These are phyloP conservation scores for Cerceris rybyensis DNA, from an alignment of 2,888 invertebrate genomes.

Conservation along the genomic window DNA sequence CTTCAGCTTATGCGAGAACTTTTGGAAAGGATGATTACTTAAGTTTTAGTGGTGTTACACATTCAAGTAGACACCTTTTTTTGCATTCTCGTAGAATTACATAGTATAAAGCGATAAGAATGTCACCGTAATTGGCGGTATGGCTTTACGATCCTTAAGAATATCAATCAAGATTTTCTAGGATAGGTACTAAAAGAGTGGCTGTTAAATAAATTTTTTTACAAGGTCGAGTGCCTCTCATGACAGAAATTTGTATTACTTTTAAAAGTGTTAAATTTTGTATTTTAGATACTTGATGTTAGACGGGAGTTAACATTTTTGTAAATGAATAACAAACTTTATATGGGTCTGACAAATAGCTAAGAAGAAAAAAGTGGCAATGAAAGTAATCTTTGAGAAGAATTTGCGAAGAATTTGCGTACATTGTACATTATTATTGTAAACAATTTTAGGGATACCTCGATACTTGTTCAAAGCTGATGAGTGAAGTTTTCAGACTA, in stretches of 20 bases:
- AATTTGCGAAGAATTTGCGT: no score
- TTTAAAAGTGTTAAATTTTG: background rate
- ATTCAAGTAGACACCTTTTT: slow-evolving; percentile 1
- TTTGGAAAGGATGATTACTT: slow-evolving; percentile 10
- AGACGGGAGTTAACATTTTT: no score
- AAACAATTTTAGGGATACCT: no score
- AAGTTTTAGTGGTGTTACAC: background rate
- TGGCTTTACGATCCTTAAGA: slow-evolving; percentile 8
- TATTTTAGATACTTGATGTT: no score
- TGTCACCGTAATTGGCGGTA: background rate
- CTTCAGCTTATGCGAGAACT: slow-evolving; percentile 14
- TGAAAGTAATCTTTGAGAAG: no score
- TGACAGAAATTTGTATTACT: background rate
- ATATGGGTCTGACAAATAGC: no score
- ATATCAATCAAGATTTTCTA: slow-evolving; percentile 22
- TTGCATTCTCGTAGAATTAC: background rate
- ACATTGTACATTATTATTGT: no score
- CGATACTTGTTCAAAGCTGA: no score
- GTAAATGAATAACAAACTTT: no score
- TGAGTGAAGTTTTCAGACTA: no score
- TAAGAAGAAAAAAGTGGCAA: no score
- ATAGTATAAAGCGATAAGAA: slow-evolving; percentile 24
- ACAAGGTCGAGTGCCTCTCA: background rate
- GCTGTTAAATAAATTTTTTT: slow-evolving; percentile 37
- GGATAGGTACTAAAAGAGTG: background rate